Conservation (phyloP, 1,140 invertebrate species). For the Formica exsecta region DNA sequence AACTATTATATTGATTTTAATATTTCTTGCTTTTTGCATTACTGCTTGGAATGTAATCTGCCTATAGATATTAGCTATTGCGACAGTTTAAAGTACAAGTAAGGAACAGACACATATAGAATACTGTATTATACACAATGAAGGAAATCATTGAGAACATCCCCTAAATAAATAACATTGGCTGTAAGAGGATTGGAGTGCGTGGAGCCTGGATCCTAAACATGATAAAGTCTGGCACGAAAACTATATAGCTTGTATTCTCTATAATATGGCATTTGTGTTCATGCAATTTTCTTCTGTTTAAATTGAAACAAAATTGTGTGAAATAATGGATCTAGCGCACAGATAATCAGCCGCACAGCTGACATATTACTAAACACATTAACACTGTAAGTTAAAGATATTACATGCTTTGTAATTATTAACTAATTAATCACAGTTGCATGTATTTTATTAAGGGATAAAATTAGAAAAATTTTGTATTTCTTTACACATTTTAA, state of each 20-base stretch:
- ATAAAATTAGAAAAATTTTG: neutral
- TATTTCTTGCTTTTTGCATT: slow-evolving; percentile 76
- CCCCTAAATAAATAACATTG: slow-evolving; percentile 60
- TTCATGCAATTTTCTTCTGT: slow-evolving; percentile 34
- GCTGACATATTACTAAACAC: slow-evolving; percentile 75
- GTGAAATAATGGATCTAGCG: slow-evolving; percentile 74
- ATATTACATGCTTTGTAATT: slow-evolving; percentile 37
- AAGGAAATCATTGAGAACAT: slow-evolving; percentile 57
- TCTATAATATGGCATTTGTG: slow-evolving; percentile 37
- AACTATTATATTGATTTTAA: slow-evolving; percentile 40
- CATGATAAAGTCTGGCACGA: slow-evolving; percentile 29
- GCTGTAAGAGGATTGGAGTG: slow-evolving; percentile 82
- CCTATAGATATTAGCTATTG: slow-evolving; percentile 65
- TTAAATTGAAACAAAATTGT: slow-evolving; percentile 38
- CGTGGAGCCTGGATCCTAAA: slow-evolving; percentile 75
- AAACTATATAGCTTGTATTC: slow-evolving; percentile 56
- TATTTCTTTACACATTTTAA: neutral
- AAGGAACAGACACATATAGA: slow-evolving; percentile 47
- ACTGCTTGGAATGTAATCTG: slow-evolving; percentile 78
- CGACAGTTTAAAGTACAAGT: slow-evolving; percentile 51
- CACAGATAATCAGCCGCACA: slow-evolving; percentile 84
- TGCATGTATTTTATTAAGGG: slow-evolving; percentile 57
- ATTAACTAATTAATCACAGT: slow-evolving; percentile 70
- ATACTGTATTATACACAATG: slow-evolving; percentile 50
- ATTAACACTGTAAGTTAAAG: slow-evolving; percentile 54